Evolutionary conservation across 2,888 invertebrate species (phyloP), one percentile per base, ranked within the genome.

Genomic region (Trilocha varians): DNA sequence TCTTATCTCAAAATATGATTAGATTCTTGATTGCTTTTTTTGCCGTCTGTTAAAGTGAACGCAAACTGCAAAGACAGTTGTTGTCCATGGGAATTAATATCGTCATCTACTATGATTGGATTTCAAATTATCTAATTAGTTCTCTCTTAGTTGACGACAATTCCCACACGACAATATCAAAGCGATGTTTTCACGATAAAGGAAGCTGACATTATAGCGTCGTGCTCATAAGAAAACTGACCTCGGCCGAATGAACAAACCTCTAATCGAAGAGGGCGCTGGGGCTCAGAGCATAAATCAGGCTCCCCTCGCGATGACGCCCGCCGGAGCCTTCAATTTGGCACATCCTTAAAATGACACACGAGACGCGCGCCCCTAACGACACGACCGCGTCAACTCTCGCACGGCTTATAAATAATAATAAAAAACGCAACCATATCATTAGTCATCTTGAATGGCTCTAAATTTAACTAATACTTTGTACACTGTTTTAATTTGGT

Each of bases 261-360:
- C 72, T 75, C 68, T 78, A 74, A 78, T 78, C 72, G 74, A 70
- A 74, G 63, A 57, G 65, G 62, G 65, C 67, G 64, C 57, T 55
- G 64, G 62, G 67, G 67, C 70, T 65, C 58, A 52, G 56, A 60
- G 78, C 75, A 84, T 84, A 84, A 84, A 84, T 84, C 84, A 84
- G 80, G 55, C 78, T 72, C 77, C 78, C 80, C 82, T 74, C 76
- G 74, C 75, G 71, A 74, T 76, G 74, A 73, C 75, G 77, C 76
- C 70, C 70, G 67, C 56, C 70, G 76, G 80, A 83, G 78, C 82
- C 85, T 85, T 85, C 85, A 85, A 85, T 85, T 85, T 85, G 80
- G 83, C 77, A 83, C 84, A 84, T 85, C 85, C 85, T 85, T 85
- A 85, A 85, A 85, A 85, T 85, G 85, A 85, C 84, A 85, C 79